Percentiles rank a stretch among this genome's conserved stretches.
phyloP scores from a whole-genome alignment of 2,888 invertebrate genomes.

The Luperina nickerlii region DNA sequence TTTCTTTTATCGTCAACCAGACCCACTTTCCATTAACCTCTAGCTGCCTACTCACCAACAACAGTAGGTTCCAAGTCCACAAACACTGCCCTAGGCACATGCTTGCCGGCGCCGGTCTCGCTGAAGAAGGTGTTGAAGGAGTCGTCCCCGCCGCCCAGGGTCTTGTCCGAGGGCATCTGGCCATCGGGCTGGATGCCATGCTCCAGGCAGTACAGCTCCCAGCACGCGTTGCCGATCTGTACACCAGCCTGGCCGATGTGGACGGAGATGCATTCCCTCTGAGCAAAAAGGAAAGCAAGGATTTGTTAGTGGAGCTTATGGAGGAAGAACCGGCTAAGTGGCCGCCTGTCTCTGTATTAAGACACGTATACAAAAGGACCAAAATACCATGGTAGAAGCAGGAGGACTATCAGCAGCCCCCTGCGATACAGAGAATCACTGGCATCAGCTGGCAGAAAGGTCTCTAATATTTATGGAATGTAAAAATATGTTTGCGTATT shows the following conservation, averaged over 20 bases:
- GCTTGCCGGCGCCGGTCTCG: constrained; percentile 94
- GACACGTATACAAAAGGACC: not conserved
- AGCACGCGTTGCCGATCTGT: constrained; percentile 96
- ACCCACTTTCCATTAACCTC: not conserved
- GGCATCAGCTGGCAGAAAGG: constrained; percentile 5
- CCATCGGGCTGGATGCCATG: constrained; percentile 96
- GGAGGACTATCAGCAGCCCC: not conserved
- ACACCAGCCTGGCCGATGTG: constrained; percentile 97
- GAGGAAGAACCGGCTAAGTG: not conserved
- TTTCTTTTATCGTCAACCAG: too few species aligned
- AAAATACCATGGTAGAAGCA: not conserved
- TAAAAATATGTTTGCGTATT: not conserved
- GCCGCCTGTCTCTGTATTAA: too few species aligned
- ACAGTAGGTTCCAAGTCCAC: constrained; percentile 98
- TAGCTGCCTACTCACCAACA: constrained; percentile 91
- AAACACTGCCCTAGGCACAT: constrained; percentile 96
- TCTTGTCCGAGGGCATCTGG: constrained; percentile 96
- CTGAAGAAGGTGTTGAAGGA: constrained; percentile 95
- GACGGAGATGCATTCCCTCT: constrained; percentile 97
- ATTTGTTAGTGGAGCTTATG: constrained; percentile 1
- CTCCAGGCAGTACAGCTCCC: constrained; percentile 96
- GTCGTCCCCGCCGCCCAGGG: constrained; percentile 93
- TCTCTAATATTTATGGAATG: not conserved
- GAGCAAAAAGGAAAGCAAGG: constrained; percentile 57
- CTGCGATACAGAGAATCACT: not conserved